Base-by-base conservation (phyloP, 2,797 vertebrate genomes). In the Falco biarmicus region DNA sequence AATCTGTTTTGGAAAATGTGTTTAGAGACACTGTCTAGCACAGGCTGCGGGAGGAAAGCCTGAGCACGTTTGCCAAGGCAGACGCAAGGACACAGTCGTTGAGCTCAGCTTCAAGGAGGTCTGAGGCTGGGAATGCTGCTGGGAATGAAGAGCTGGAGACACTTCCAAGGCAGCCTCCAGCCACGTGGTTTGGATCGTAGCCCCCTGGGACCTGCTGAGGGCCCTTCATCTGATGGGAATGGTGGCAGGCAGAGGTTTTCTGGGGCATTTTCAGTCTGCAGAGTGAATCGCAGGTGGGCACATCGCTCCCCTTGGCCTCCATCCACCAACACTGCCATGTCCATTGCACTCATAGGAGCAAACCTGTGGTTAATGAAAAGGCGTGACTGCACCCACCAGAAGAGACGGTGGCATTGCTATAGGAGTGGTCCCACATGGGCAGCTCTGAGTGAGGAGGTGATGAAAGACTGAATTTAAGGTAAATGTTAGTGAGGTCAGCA, bases 241-340 rank as follows among this genome's bases (percentile, higher is more conserved):
- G 1, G 48, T 15, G 45, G 13, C 18, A 29, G 51, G 25, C 39
- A 75, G 37, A 64, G 47, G 14, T 57, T 61, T 83, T 13, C 45
- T 50, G 50, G 32, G n/a, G 14, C 8, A 8, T 48, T 77, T 57
- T 28, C 47, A 39, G 32, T 13, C 25, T 5, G 0, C 20, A 34
- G 77, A 69, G 56, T 51, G 53, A 10, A 51, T 16, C 37, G 48
- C 5, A 5, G 32, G 11, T 13, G 48, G 56, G 37, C 32, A 34
- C 16, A 15, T 76, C 1, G 0, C 34, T 73, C 47, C 37, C 32
- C 29, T 31, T 53, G 13, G 31, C 32, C 77, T 50, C 41, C 73
- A 37, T 24, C 73, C 77, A 31, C 21, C 0, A 0, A 16, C 1
- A 1, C 20, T 31, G 7, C 51, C 24, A 2, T 2, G 32, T 45